Percentiles rank a stretch among this genome's conserved stretches.
Evolutionary conservation across 2,888 invertebrate genomes (phyloP).

Genomic region (Dromius quadrimaculatus): DNA sequence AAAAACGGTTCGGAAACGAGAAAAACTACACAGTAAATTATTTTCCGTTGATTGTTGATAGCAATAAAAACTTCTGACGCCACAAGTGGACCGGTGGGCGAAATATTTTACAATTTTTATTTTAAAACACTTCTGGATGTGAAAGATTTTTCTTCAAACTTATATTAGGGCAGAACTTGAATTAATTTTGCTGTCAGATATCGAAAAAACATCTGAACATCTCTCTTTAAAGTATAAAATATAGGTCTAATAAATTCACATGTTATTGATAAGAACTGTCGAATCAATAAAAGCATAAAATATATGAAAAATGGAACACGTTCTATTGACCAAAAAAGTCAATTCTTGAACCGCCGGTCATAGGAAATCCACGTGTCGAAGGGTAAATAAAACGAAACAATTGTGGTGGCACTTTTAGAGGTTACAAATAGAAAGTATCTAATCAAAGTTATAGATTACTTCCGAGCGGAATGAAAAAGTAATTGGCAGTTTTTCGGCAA

Average conservation of each 20-base stretch:
- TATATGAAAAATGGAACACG: constrained; percentile 7
- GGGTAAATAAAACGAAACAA: constrained; percentile 9
- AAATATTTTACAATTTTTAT: too few species aligned
- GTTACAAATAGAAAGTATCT: constrained; percentile 2
- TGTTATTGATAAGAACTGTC: constrained; percentile 16
- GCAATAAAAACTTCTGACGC: constrained; percentile 28
- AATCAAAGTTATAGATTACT: background rate
- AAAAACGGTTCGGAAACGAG: constrained; percentile 13
- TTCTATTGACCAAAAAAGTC: constrained; percentile 8
- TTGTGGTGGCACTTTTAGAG: background rate
- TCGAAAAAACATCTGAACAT: too few species aligned
- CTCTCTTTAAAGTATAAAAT: too few species aligned
- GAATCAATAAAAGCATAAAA: constrained; percentile 28
- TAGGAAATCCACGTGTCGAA: constrained; percentile 2
- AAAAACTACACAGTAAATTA: constrained; percentile 24
- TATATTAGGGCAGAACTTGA: too few species aligned
- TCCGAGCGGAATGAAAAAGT: constrained; percentile 2
- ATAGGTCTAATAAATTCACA: too few species aligned
- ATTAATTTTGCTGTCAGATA: too few species aligned
- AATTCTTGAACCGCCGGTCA: too few species aligned
- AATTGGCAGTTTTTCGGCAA: constrained; percentile 3
- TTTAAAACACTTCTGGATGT: too few species aligned
- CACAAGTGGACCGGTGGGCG: constrained; percentile 26
- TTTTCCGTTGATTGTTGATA: constrained; percentile 20
- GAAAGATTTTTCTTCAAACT: too few species aligned